Conservation (phyloP, 30 jellyfish, hydroid and myxozoan species). For the Mastigias papua region DNA sequence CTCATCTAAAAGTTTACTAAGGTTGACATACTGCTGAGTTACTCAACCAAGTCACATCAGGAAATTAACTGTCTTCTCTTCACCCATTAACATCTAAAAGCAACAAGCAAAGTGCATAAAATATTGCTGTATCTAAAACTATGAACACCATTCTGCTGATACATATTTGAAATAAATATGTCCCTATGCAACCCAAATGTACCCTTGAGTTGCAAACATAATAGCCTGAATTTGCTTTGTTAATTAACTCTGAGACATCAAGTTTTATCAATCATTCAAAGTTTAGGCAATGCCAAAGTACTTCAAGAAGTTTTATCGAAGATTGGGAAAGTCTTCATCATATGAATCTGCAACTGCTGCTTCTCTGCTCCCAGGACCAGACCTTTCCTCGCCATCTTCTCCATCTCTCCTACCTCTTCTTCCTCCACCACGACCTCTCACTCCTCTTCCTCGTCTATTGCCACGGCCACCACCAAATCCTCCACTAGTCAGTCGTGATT, state of each 20-base stretch:
- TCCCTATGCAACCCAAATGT: not conserved
- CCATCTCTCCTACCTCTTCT: constrained; percentile 54
- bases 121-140: not conserved
- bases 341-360: constrained; percentile 26
- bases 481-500: constrained; percentile 82
- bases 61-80: too few relatives aligned
- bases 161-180: constrained; percentile 12
- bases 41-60: too few relatives aligned
- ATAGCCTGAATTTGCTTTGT: constrained; percentile 4
- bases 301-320: not conserved
- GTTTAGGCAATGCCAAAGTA: constrained; percentile 28
- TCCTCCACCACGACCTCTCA: constrained; percentile 79
- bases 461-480: constrained; percentile 78
- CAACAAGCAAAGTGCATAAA: constrained; percentile 10
- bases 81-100: constrained; percentile 1
- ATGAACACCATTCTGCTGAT: not conserved
- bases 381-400: constrained; percentile 32
- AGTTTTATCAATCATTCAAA: constrained; percentile 15
- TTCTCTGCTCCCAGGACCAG: constrained; percentile 44
- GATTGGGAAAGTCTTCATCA: constrained; percentile 50
- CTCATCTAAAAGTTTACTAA: too few relatives aligned
- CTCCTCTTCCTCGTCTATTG: constrained; percentile 67
- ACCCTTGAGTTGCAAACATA: not conserved
- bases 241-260: not conserved
- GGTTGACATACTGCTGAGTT: too few relatives aligned